These are phyloP conservation scores for Epinephelus cyanopodus DNA, from an alignment of 2,113 vertebrate genomes.

Conservation along the genomic window DNA sequence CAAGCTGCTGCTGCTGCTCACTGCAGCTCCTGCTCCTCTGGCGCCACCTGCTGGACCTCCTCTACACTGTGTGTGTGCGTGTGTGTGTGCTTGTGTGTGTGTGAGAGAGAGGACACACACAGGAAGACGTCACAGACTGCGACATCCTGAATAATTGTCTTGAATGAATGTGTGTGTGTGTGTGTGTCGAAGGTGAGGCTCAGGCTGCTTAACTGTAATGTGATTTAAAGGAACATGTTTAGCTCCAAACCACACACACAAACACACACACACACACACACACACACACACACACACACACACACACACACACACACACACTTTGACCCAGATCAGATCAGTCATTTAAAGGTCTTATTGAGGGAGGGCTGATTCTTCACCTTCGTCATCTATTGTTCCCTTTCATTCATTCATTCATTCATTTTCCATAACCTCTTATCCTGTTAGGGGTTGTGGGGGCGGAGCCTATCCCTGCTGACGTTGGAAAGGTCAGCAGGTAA, in stretches of 20 bases:
- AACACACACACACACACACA: constrained; percentile 1
- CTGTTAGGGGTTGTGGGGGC: too few species aligned
- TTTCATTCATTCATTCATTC: too few species aligned
- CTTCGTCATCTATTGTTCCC: background rate
- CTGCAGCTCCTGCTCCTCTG: constrained; percentile 41
- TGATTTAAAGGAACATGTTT: constrained; percentile 31
- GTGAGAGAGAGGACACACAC: background rate
- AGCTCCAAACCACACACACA: background rate
- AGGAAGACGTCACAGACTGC: background rate
- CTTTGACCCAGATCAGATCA: constrained; percentile 19
- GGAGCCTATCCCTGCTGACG: too few species aligned
- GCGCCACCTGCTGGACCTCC: constrained; percentile 59
- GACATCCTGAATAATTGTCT: constrained; percentile 15
- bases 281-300: background rate
- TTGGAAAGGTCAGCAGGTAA: too few species aligned
- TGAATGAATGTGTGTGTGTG: background rate
- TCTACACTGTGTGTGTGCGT: background rate
- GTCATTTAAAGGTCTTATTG: constrained; percentile 9
- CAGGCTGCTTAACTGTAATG: constrained; percentile 23
- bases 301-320: constrained; percentile 1
- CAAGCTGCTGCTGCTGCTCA: background rate
- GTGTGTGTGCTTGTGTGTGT: background rate
- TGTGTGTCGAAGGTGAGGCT: background rate
- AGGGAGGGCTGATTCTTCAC: background rate
- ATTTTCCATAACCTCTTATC: too few species aligned